Base-by-base conservation (phyloP, 2,888 invertebrate genomes). In the Caenorhabditis sp. region DNA sequence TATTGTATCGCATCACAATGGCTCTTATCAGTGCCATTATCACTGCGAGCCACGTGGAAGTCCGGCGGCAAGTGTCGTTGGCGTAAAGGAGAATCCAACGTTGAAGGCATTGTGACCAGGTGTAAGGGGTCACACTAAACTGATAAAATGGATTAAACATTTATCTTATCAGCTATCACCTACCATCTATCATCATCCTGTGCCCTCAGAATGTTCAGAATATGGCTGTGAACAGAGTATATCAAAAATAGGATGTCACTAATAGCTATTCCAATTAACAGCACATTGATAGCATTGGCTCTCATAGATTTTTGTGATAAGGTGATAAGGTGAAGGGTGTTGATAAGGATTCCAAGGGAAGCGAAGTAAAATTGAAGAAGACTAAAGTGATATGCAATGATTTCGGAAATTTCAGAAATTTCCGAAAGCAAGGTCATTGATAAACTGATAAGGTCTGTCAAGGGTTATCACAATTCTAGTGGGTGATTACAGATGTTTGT, bases 221-320 rank as follows among this genome's bases (percentile, higher is more conserved):
- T 18, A 18, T 20, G 18, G 9, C n/a, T 5, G 18, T 47, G 47
- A 2, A 47, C 47, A 18, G n/a, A 47, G 18, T 6, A 47, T 1
- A 47, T 18, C 18, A 47, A 18, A 47, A 18, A 47, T n/a, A 47
- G 3, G 2, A 47, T 5, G 18, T 47, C 47, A 47, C 47, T 47
- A 9, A 47, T 20, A 47, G 47, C 47, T 18, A 20, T 47, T 9
- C n/a, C n/a, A 3, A 47, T 47, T 18, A 47, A 11, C 2, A 47
- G 2, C 3, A 47, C 11, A 47, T 47, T 47, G 20, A 47, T 47
- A 3, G 47, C 4, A 47, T 47, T 47, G 5, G 18, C 6, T 18
- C 47, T 47, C 47, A 47, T 47, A 2, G 47, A n/a, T 47, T 47
- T 47, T 47, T 47, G 47, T 5, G 47, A 47, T 47, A 47, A 47